These are phyloP conservation scores for Pseudorhombus dupliciocellatus DNA, from an alignment of 2,113 vertebrate species.

Conservation along the genomic window DNA sequence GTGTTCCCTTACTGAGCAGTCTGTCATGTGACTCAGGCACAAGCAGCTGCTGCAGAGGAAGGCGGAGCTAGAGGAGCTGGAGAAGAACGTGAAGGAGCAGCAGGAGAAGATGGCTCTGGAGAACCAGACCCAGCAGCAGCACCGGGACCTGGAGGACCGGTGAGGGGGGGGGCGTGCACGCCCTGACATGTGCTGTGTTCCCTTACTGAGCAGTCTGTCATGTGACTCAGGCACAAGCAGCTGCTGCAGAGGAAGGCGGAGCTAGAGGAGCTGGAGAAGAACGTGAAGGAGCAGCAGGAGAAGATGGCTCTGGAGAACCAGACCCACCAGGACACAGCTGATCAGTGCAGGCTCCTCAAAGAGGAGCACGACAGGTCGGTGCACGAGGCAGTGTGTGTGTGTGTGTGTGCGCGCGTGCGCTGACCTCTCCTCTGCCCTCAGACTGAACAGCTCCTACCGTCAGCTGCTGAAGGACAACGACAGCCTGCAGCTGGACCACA, in stretches of 20 bases:
- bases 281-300: slow-evolving; percentile 90
- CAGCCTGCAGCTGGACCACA: slow-evolving; percentile 92
- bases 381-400: too few relatives aligned
- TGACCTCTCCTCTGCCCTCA: slow-evolving; percentile 27
- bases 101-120: slow-evolving; percentile 93
- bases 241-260: slow-evolving; percentile 93
- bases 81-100: slow-evolving; percentile 89
- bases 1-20: too few relatives aligned
- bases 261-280: slow-evolving; percentile 92
- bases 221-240: slow-evolving; percentile 88
- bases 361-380: slow-evolving; percentile 93
- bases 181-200: background rate
- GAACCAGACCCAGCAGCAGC: slow-evolving; percentile 87
- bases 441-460: slow-evolving; percentile 86
- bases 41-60: slow-evolving; percentile 95
- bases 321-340: slow-evolving; percentile 86
- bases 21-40: too few relatives aligned
- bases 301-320: slow-evolving; percentile 91
- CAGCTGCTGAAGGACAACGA: slow-evolving; percentile 93
- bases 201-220: background rate
- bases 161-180: too few relatives aligned
- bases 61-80: slow-evolving; percentile 91
- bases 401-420: too few relatives aligned
- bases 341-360: slow-evolving; percentile 88
- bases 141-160: too few relatives aligned